Percentiles rank a stretch among this genome's conserved stretches.
Evolutionary conservation across 1,140 invertebrate genomes (phyloP).

Genomic region (Rhysida immarginata): DNA sequence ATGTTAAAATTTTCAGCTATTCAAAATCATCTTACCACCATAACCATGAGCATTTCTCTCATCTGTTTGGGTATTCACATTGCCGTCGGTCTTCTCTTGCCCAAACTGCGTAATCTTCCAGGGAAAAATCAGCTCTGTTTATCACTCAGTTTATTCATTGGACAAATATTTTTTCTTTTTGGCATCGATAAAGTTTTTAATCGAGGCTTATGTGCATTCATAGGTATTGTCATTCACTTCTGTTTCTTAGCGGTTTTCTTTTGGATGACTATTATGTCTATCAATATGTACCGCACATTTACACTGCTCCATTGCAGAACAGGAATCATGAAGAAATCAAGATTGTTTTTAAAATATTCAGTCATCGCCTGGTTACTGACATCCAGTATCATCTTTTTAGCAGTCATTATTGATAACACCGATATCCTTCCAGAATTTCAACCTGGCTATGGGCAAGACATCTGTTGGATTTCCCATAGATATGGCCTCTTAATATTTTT

Average conservation of each 20-base stretch:
- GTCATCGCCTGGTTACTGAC: not conserved
- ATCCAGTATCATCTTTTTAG: not conserved
- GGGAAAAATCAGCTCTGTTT: slow-evolving; percentile 37
- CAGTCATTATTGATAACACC: not conserved
- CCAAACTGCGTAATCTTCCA: slow-evolving; percentile 35
- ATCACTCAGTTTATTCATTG: slow-evolving; percentile 32
- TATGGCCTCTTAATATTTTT: not conserved
- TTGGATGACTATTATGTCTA: slow-evolving; percentile 91
- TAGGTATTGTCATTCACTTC: slow-evolving; percentile 76
- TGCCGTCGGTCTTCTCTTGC: slow-evolving; percentile 31
- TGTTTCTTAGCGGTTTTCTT: slow-evolving; percentile 83
- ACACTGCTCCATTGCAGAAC: too few species aligned
- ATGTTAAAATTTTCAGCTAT: slow-evolving; percentile 4
- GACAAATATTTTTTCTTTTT: slow-evolving; percentile 34
- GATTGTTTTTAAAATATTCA: too few species aligned
- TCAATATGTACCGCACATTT: slow-evolving; percentile 83
- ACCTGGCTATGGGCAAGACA: not conserved
- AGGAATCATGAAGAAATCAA: too few species aligned
- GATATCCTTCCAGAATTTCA: not conserved
- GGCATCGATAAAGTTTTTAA: slow-evolving; percentile 9
- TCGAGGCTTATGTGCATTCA: slow-evolving; percentile 18
- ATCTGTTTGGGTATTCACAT: slow-evolving; percentile 30
- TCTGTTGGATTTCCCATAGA: not conserved
- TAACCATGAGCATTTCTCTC: slow-evolving; percentile 25
- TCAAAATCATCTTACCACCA: not conserved